A percentile compares a stretch with the other conserved stretches of the same genome.
Conservation (phyloP, 1,140 invertebrate genomes). For the Eriosoma lanigerum region DNA sequence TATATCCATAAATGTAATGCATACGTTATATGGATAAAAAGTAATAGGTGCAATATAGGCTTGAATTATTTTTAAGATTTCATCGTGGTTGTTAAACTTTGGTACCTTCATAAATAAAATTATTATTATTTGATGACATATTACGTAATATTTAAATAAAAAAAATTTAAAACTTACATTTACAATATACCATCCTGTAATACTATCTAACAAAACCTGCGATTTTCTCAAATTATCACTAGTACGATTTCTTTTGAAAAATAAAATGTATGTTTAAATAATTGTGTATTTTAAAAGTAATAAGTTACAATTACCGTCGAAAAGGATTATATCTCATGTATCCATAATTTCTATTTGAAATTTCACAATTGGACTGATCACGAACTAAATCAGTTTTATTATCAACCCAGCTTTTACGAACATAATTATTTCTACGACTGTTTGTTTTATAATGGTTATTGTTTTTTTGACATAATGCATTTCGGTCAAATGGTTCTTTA, state of each 20-base stretch:
- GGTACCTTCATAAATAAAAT: neutral
- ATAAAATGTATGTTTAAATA: neutral
- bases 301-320: neutral
- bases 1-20: too few species aligned
- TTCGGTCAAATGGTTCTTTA: too few species aligned
- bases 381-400: slow-evolving; percentile 9
- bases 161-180: slow-evolving; percentile 1
- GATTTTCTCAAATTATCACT: neutral
- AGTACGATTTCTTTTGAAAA: neutral
- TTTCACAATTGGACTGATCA: neutral
- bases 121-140: neutral
- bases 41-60: slow-evolving; percentile 15
- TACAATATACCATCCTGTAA: slow-evolving; percentile 1
- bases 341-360: neutral
- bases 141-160: neutral
- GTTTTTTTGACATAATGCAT: too few species aligned
- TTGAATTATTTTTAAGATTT: slow-evolving; percentile 24
- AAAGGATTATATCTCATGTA: neutral
- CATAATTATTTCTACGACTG: neutral
- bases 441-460: too few species aligned
- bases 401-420: slow-evolving; percentile 27
- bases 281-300: neutral
- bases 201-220: neutral
- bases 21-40: slow-evolving; percentile 31
- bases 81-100: neutral